phyloP scores from a whole-genome alignment of 2,113 vertebrate species.

The Haemorhous mexicanus region DNA sequence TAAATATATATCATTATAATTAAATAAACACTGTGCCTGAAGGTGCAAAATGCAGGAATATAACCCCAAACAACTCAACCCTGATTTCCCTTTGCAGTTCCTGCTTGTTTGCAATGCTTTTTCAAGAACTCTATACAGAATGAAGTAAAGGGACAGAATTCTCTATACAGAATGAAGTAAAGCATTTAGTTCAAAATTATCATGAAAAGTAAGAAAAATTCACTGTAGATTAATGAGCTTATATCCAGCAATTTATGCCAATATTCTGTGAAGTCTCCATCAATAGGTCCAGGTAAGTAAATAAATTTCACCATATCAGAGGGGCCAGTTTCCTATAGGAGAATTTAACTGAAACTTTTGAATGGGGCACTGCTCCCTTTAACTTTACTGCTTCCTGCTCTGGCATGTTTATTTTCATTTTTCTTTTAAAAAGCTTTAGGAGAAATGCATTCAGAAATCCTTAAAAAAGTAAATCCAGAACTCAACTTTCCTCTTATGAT shows the following conservation, averaged over 20 bases:
- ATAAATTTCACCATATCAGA: background rate
- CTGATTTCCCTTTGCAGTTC: background rate
- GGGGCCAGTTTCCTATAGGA: background rate
- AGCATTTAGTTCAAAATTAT: background rate
- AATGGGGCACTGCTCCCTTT: background rate
- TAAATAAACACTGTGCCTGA: background rate
- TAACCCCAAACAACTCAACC: background rate
- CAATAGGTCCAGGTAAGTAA: background rate
- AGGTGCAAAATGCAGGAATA: background rate
- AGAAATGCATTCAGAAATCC: background rate
- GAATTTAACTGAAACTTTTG: background rate
- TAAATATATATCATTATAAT: background rate
- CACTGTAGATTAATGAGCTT: background rate
- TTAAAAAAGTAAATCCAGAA: background rate
- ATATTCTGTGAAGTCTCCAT: background rate
- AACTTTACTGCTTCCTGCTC: background rate
- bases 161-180: background rate
- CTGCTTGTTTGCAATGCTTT: background rate
- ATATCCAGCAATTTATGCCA: background rate
- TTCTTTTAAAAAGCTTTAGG: background rate
- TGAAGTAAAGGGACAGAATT: background rate
- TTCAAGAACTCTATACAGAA: background rate
- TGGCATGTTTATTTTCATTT: background rate
- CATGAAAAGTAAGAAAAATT: background rate
- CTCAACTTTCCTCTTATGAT: accelerated